Base-by-base conservation (phyloP, 2,113 vertebrate species). In the Cacatua alba region DNA sequence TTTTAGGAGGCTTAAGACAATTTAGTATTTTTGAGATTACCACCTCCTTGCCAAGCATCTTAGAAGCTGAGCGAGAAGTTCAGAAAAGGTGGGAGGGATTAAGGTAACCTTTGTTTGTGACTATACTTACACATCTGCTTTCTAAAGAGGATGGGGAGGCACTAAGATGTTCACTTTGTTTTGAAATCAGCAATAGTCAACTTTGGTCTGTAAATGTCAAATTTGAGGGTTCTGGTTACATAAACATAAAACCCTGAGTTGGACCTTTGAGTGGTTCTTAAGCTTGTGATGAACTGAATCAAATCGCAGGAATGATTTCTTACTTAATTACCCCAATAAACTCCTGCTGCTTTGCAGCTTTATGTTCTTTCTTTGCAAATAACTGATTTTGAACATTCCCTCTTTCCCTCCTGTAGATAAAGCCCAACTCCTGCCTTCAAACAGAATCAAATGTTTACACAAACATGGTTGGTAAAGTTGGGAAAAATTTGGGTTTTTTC, bases 11-110 rank as follows among this genome's bases (percentile, higher is more conserved):
- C 16, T 95, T 93, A 76, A 55, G 44, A 43, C 43, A 87, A 78
- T 87, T 90, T 76, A 77, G 37, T 90, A 60, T 55, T 95, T 95
- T 77, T 88, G 76, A 88, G 80, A 95, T 94, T 95, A 65, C 26
- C 29, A 31, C 33, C 33, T 75, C 35, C 43, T 69, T 79, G 21
- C 63, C 44, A 72, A 80, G 44, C 44, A 24, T n/a, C 57, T 85
- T 43, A 41, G 74, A 79, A 72, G 8, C 23, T 39, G 70, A 43
- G 37, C 31, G 35, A 84, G 64, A 86, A 91, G 55, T 70, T 89
- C 44, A 89, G 29, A 71, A 79, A 65, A 71, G 33, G 13, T 87
- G 65, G 67, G 43, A 91, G 60, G 52, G 51, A 67, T 95, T 89
- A 89, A 92, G 16, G 1, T 69, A 37, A 33, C 13, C 8, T 63